Conservation (phyloP, 92 coral and sea anemone species). For the Zoanthus gigantus region DNA sequence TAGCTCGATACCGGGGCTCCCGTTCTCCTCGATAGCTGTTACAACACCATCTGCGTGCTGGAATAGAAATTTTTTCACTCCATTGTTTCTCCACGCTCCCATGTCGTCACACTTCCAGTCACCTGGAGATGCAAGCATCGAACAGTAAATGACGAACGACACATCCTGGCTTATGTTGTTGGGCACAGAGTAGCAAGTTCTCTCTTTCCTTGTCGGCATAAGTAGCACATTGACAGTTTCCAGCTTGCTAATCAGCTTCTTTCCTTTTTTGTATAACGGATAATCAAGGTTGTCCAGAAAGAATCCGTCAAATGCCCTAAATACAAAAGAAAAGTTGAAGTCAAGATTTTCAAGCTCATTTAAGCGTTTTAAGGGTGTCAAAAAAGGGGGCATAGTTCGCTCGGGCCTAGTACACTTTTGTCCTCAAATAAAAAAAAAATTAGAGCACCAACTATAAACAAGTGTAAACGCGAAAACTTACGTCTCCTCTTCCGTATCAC, state of each 20-base stretch:
- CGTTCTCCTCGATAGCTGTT: conserved; percentile 6
- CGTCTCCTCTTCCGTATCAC: conserved; percentile 21
- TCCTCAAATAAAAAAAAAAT: conserved; percentile 2
- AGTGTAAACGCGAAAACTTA: conserved; percentile 19
- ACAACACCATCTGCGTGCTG: conserved; percentile 15
- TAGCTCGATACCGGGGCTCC: conserved; percentile 16
- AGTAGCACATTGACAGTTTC: conserved; percentile 28
- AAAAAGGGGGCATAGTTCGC: conserved; percentile 12
- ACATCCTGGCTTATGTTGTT: conserved; percentile 39
- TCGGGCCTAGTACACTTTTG: conserved; percentile 12
- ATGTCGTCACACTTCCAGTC: conserved; percentile 48
- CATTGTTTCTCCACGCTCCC: conserved; percentile 48
- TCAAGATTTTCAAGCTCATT: conserved; percentile 14
- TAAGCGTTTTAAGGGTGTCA: conserved; percentile 26
- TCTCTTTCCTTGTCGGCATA: conserved; percentile 17
- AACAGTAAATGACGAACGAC: conserved; percentile 20
- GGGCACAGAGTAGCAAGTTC: conserved; percentile 37
- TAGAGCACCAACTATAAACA: background rate
- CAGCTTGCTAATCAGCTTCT: conserved; percentile 1
- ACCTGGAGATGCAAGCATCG: conserved; percentile 18
- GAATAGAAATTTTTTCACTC: conserved; percentile 28
- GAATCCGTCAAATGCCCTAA: conserved; percentile 6
- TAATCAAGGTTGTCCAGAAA: conserved; percentile 6
- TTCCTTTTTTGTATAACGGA: conserved; percentile 12
- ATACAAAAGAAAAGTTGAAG: conserved; percentile 17